phyloP scores from a whole-genome alignment of 2,113 vertebrate species.

The Cryptotis parvus region DNA sequence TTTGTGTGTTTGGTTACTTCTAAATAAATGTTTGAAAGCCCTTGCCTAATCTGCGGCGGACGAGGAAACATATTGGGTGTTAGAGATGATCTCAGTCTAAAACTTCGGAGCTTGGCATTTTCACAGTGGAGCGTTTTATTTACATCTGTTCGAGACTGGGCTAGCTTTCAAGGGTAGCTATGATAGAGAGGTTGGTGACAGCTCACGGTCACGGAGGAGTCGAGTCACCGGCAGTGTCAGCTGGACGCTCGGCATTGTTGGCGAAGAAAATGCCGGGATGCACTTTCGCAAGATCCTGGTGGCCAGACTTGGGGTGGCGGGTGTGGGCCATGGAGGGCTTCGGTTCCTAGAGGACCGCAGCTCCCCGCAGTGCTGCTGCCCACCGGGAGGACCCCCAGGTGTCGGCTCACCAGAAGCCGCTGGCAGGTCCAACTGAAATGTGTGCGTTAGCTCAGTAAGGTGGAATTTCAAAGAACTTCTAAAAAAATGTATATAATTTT shows the following conservation, averaged over 20 bases:
- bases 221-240: slow-evolving; percentile 9
- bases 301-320: background rate
- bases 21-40: slow-evolving; percentile 57
- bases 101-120: slow-evolving; percentile 70
- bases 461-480: too few species aligned
- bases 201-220: slow-evolving; percentile 1
- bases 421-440: too few species aligned
- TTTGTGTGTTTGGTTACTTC: slow-evolving; percentile 68
- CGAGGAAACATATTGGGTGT: background rate
- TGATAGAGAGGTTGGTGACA: slow-evolving; percentile 61
- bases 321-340: background rate
- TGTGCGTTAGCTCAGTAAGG: too few species aligned
- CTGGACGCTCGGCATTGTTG: slow-evolving; percentile 4
- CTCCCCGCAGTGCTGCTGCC: background rate
- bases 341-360: background rate
- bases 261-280: slow-evolving; percentile 3
- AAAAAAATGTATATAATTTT: too few species aligned
- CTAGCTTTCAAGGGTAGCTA: slow-evolving; percentile 69
- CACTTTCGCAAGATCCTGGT: slow-evolving; percentile 26
- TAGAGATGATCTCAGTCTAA: slow-evolving; percentile 25
- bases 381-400: background rate
- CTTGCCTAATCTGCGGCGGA: slow-evolving; percentile 47
- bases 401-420: background rate
- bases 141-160: slow-evolving; percentile 66
- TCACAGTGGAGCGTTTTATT: slow-evolving; percentile 69